A percentile compares a stretch with the other conserved stretches of the same genome.
Evolutionary conservation across 2,888 invertebrate species (phyloP).

Genomic region (Drosophila diplacantha): DNA sequence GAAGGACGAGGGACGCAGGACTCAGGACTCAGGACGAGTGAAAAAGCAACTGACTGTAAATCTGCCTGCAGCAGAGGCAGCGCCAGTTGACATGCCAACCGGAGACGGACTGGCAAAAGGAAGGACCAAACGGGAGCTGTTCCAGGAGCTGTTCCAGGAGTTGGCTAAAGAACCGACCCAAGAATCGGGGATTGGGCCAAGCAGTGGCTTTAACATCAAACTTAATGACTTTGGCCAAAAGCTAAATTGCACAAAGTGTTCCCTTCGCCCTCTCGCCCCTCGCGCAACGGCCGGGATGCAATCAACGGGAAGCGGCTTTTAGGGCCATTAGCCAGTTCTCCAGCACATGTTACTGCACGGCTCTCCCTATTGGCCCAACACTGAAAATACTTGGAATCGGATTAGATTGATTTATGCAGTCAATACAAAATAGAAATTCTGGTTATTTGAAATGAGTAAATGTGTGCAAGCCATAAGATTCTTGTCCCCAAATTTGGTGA

Average conservation of each 20-base stretch:
- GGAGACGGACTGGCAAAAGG: conserved; percentile 15
- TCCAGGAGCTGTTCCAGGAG: conserved; percentile 12
- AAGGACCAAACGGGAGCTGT: conserved; percentile 16
- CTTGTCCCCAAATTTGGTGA: too few relatives aligned
- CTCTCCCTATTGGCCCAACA: background rate
- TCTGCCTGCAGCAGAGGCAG: conserved; percentile 49
- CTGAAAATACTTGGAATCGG: background rate
- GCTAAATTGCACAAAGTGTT: conserved; percentile 64
- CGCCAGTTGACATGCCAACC: conserved; percentile 50
- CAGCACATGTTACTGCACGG: conserved; percentile 20
- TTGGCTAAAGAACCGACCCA: conserved; percentile 14
- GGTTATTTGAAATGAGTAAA: background rate
- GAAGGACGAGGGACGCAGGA: conserved; percentile 3
- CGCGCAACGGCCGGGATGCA: conserved; percentile 30
- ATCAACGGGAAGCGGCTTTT: conserved; percentile 57
- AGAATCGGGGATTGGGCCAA: conserved; percentile 10
- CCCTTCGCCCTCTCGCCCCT: background rate
- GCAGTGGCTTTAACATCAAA: conserved; percentile 57
- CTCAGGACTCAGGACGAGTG: conserved; percentile 14
- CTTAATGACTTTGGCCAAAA: conserved; percentile 69
- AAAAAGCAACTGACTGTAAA: conserved; percentile 47
- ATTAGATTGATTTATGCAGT: background rate
- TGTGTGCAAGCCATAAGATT: background rate
- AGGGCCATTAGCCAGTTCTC: conserved; percentile 46
- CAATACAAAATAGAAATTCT: background rate